These are phyloP conservation scores for Alethe diademata DNA, from an alignment of 2,113 vertebrate species.

Conservation along the genomic window DNA sequence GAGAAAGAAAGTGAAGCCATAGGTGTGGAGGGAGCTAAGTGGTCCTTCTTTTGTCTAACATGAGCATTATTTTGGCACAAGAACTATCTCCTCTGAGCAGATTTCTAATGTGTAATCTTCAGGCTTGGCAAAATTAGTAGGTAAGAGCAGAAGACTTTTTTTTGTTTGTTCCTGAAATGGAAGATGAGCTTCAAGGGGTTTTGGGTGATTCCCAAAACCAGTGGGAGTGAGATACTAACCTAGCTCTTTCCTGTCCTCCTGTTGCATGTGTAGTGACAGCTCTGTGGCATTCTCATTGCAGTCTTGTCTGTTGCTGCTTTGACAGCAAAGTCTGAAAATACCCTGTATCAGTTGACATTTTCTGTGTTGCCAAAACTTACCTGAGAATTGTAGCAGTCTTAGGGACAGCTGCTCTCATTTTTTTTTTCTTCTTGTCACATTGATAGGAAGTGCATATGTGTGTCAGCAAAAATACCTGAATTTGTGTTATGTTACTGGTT, in stretches of 20 bases:
- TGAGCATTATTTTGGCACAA: not conserved
- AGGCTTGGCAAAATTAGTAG: not conserved
- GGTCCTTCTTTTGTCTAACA: not conserved
- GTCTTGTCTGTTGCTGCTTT: not conserved
- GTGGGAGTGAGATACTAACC: not conserved
- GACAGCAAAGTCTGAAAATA: conserved; percentile 24
- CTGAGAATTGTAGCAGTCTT: not conserved
- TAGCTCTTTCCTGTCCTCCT: conserved; percentile 16
- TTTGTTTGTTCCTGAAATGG: not conserved
- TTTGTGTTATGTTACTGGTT: not conserved
- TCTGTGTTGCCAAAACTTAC: not conserved
- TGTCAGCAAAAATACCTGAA: not conserved
- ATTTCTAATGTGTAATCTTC: not conserved
- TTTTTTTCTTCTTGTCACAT: not conserved
- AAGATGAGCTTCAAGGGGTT: not conserved
- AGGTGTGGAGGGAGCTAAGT: not conserved
- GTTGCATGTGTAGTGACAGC: not conserved
- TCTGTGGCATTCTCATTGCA: not conserved
- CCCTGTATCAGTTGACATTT: not conserved
- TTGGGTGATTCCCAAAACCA: not conserved
- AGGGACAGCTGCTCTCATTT: not conserved
- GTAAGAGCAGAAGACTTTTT: not conserved
- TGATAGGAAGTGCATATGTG: not conserved
- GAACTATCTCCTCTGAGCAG: not conserved
- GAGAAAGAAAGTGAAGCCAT: not conserved